Conservation (phyloP, 2,888 invertebrate genomes). For the Seira musarum region DNA sequence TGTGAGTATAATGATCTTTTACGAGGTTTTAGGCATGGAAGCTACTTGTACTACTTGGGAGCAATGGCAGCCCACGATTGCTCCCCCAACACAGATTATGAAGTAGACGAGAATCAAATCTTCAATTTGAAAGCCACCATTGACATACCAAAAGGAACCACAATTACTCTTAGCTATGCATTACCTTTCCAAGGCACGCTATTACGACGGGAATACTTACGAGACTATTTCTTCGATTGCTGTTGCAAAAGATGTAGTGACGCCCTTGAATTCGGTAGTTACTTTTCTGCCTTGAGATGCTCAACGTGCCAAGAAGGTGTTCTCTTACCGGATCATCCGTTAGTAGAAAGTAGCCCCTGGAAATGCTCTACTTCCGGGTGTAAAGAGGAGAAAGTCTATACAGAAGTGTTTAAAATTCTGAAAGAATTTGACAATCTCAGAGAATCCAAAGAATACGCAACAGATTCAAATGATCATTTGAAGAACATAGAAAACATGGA, state of each 20-base stretch:
- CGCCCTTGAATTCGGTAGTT: slow-evolving; percentile 35
- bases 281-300: slow-evolving; percentile 39
- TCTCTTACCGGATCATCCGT: slow-evolving; percentile 39
- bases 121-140: slow-evolving; percentile 49
- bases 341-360: slow-evolving; percentile 42
- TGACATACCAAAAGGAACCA: slow-evolving; percentile 45
- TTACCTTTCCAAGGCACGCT: slow-evolving; percentile 49
- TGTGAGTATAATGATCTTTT: not conserved
- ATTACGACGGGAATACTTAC: slow-evolving; percentile 34
- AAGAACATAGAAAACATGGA: slow-evolving; percentile 42
- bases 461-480: slow-evolving; percentile 31
- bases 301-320: slow-evolving; percentile 8
- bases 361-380: slow-evolving; percentile 40
- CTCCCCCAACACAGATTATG: slow-evolving; percentile 47
- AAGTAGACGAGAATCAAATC: slow-evolving; percentile 46
- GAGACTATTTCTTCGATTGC: slow-evolving; percentile 48
- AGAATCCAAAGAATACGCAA: slow-evolving; percentile 31
- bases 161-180: slow-evolving; percentile 47
- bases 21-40: slow-evolving; percentile 29
- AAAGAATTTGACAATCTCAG: slow-evolving; percentile 38
- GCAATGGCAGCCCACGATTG: slow-evolving; percentile 55
- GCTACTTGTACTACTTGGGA: slow-evolving; percentile 41
- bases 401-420: slow-evolving; percentile 33
- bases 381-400: slow-evolving; percentile 18
- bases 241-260: slow-evolving; percentile 42